A percentile compares a stretch with the other conserved stretches of the same genome.
phyloP scores from a whole-genome alignment of 37 sponge, comb jelly and placozoan genomes.

The Tethya wilhelma region DNA sequence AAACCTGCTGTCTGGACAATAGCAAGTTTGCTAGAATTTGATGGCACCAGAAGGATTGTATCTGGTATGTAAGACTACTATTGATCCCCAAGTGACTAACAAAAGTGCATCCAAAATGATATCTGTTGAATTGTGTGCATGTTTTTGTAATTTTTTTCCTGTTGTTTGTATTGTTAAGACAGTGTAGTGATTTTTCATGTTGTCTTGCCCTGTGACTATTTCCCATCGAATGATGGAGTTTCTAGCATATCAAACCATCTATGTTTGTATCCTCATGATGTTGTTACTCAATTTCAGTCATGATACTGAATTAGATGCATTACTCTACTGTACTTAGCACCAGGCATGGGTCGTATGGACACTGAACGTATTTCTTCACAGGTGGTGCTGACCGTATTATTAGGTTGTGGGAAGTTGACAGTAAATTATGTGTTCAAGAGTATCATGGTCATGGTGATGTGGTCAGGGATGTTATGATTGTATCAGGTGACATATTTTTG shows the following conservation, averaged over 20 bases:
- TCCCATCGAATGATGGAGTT: too few species aligned
- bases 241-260: too few species aligned
- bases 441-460: slow-evolving; percentile 73
- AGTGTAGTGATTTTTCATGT: background rate
- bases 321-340: background rate
- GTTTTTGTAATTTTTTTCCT: too few species aligned
- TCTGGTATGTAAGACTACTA: slow-evolving; percentile 41
- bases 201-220: background rate
- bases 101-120: too few species aligned
- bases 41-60: slow-evolving; percentile 45
- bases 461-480: slow-evolving; percentile 73
- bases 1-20: slow-evolving; percentile 67
- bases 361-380: too few species aligned
- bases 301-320: background rate
- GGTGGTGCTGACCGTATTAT: slow-evolving; percentile 66
- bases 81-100: too few species aligned
- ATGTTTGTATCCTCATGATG: background rate
- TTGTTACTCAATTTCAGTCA: background rate
- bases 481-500: slow-evolving; percentile 48
- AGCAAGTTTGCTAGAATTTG: slow-evolving; percentile 44
- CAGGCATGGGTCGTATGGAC: background rate
- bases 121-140: too few species aligned
- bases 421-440: slow-evolving; percentile 49
- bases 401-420: slow-evolving; percentile 62
- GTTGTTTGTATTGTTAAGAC: too few species aligned